A percentile compares a stretch with the other conserved stretches of the same genome.
Conservation (phyloP, 2,888 invertebrate species). For the Dyspetes luteomarginatus region DNA sequence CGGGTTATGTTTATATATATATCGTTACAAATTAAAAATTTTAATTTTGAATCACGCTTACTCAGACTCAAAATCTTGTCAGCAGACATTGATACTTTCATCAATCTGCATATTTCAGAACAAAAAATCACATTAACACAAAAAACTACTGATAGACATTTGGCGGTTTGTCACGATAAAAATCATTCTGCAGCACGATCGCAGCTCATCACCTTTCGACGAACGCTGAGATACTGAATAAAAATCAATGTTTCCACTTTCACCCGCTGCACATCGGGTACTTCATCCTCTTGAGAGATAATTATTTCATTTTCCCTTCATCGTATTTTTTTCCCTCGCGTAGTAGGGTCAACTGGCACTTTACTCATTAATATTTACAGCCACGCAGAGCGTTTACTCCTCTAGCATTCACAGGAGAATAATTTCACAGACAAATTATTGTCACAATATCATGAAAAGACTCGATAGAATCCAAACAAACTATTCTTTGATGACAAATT, state of each 20-base stretch:
- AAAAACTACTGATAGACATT: not conserved
- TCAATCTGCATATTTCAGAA: too few species aligned
- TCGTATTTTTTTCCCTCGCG: not conserved
- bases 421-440: slow-evolving; percentile 1
- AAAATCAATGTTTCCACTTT: slow-evolving; percentile 28
- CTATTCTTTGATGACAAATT: not conserved
- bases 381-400: not conserved
- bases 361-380: slow-evolving; percentile 8
- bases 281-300: not conserved
- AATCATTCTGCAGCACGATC: not conserved
- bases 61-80: too few species aligned
- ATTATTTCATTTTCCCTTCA: not conserved
- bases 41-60: too few species aligned
- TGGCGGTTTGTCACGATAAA: not conserved
- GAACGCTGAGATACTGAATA: not conserved
- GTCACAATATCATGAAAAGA: not conserved
- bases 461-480: not conserved
- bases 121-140: too few species aligned
- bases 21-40: too few species aligned
- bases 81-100: too few species aligned
- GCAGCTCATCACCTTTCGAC: not conserved
- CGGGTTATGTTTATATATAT: too few species aligned
- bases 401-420: not conserved
- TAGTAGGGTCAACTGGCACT: not conserved
- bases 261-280: too few species aligned